Evolutionary conservation across 2,113 vertebrate species (phyloP).

Genomic region (Parus major): DNA sequence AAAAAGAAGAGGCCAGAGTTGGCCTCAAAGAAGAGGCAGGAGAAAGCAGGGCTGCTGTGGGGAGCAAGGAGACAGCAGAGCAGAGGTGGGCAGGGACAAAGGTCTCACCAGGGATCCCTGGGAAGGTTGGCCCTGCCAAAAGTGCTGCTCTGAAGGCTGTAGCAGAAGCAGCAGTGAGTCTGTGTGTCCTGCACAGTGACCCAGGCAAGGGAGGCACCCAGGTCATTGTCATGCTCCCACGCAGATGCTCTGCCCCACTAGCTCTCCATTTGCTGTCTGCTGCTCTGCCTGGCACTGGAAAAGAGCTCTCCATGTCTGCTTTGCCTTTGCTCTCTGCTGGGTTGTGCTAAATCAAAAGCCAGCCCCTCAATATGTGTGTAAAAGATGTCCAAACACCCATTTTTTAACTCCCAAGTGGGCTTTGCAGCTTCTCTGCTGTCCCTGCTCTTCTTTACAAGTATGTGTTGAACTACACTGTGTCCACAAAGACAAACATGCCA

Average conservation of each 20-base stretch:
- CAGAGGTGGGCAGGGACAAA: fast-evolving
- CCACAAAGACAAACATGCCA: neutral
- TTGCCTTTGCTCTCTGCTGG: neutral
- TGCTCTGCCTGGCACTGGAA: neutral
- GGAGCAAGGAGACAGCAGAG: neutral
- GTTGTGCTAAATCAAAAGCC: neutral
- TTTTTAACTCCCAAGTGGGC: neutral
- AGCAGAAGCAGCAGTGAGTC: neutral
- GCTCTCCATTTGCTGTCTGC: neutral
- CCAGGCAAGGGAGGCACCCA: neutral
- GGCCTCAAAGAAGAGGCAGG: neutral
- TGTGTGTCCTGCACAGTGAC: neutral
- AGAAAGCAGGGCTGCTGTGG: neutral
- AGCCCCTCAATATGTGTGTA: neutral
- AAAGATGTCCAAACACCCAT: neutral
- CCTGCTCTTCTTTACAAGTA: neutral
- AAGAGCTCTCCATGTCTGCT: neutral
- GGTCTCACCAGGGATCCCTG: neutral
- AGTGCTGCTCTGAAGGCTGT: neutral
- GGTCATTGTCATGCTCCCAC: neutral
- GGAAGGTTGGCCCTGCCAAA: neutral
- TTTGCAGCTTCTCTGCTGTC: neutral
- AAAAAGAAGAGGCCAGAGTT: too few relatives aligned
- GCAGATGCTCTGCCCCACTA: neutral
- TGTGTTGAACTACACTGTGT: neutral